Conservation (phyloP, 2,888 invertebrate species). For the Archaeoteleia sp. region DNA sequence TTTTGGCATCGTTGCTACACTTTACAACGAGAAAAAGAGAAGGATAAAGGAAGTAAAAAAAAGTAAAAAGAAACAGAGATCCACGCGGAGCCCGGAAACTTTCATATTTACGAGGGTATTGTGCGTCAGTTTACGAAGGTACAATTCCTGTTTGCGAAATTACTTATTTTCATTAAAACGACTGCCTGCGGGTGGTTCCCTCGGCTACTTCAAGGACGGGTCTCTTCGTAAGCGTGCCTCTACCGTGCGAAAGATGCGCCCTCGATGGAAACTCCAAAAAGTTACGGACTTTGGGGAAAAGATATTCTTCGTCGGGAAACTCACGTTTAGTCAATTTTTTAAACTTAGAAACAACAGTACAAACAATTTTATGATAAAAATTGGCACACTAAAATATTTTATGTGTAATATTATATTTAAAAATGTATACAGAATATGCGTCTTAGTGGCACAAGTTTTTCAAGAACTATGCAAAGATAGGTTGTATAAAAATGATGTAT, state of each 20-base stretch:
- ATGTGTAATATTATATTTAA: too few species aligned
- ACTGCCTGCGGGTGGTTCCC: conserved; percentile 59
- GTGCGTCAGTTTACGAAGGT: conserved; percentile 66
- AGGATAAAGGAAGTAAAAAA: conserved; percentile 1
- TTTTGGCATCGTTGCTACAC: conserved; percentile 31
- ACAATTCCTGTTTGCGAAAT: conserved; percentile 70
- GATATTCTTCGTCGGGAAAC: neutral
- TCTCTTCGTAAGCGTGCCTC: conserved; percentile 49
- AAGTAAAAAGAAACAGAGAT: conserved; percentile 14
- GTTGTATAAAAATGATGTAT: too few species aligned
- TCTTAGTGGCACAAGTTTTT: too few species aligned
- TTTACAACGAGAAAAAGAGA: conserved; percentile 37
- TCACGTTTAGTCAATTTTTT: too few species aligned
- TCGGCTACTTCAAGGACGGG: conserved; percentile 51
- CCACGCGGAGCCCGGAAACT: conserved; percentile 55
- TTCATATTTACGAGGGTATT: conserved; percentile 70
- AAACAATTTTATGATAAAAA: too few species aligned
- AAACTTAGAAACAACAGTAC: too few species aligned
- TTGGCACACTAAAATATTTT: too few species aligned
- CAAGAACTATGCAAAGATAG: too few species aligned
- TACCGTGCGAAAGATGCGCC: conserved; percentile 18
- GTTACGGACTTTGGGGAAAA: conserved; percentile 3
- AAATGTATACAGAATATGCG: too few species aligned
- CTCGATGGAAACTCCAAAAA: conserved; percentile 1
- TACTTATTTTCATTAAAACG: conserved; percentile 72